phyloP scores from a whole-genome alignment of 2,113 vertebrate species.

The Phalacrocorax brasilianus region DNA sequence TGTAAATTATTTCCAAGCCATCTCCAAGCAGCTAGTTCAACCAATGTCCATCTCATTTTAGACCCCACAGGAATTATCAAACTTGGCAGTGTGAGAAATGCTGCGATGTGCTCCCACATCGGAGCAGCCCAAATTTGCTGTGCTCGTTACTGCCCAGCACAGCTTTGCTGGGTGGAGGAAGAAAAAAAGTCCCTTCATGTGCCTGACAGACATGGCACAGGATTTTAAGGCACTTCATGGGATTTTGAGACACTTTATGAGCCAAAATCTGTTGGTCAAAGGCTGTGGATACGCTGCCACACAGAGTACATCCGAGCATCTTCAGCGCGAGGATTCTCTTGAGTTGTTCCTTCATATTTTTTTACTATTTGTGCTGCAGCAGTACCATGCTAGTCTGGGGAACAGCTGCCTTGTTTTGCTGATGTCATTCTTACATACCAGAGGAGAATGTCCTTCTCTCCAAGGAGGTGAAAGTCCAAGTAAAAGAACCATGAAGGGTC shows the following conservation, averaged over 20 bases:
- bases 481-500: neutral
- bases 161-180: neutral
- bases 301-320: neutral
- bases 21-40: neutral
- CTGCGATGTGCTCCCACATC: neutral
- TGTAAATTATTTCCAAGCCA: neutral
- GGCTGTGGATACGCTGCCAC: neutral
- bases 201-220: neutral
- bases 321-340: neutral
- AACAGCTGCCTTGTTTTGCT: neutral
- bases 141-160: neutral
- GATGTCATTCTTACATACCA: neutral
- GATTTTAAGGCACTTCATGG: neutral
- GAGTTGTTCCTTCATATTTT: fast-evolving
- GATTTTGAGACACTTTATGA: neutral
- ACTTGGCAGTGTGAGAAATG: neutral
- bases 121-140: neutral
- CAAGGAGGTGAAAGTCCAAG: neutral
- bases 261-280: neutral
- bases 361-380: neutral
- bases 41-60: neutral
- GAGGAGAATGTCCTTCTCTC: neutral
- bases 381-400: neutral
- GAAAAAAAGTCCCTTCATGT: neutral
- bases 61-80: neutral